Evolutionary conservation across 2,888 invertebrate genomes (phyloP).

Genomic region (Drosophila trichaetosa): DNA sequence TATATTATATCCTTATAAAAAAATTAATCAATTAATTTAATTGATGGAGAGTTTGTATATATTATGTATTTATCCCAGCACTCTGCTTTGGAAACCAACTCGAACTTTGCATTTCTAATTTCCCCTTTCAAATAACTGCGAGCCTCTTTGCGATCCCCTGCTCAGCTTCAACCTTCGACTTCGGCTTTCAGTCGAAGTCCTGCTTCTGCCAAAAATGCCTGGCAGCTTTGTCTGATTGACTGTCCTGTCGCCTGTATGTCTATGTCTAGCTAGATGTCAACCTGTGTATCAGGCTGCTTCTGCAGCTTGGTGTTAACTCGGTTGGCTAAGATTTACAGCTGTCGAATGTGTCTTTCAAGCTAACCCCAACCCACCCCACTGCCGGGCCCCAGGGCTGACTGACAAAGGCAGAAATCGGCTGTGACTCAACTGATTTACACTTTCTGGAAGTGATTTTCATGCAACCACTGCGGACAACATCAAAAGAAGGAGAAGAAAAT

Average conservation of each 20-base stretch:
- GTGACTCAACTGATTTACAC: conserved; percentile 67
- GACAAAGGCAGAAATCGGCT: conserved; percentile 74
- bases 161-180: conserved; percentile 23
- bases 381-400: conserved; percentile 4
- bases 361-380: background rate
- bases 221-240: conserved; percentile 56
- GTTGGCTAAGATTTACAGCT: conserved; percentile 72
- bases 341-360: conserved; percentile 43
- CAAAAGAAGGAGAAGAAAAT: conserved; percentile 17
- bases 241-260: conserved; percentile 3
- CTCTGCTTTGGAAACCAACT: too few relatives aligned
- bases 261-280: conserved; percentile 21
- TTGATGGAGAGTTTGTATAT: background rate
- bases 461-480: conserved; percentile 4
- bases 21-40: background rate
- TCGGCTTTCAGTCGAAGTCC: background rate
- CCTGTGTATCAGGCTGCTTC: conserved; percentile 9
- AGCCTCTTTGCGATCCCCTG: conserved; percentile 9
- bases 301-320: conserved; percentile 63
- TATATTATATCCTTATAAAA: too few relatives aligned
- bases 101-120: background rate
- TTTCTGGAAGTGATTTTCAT: conserved; percentile 43
- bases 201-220: conserved; percentile 32
- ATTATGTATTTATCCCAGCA: background rate
- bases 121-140: background rate